phyloP scores from a whole-genome alignment of 2,113 vertebrate genomes.

The Phrynosoma platyrhinos region DNA sequence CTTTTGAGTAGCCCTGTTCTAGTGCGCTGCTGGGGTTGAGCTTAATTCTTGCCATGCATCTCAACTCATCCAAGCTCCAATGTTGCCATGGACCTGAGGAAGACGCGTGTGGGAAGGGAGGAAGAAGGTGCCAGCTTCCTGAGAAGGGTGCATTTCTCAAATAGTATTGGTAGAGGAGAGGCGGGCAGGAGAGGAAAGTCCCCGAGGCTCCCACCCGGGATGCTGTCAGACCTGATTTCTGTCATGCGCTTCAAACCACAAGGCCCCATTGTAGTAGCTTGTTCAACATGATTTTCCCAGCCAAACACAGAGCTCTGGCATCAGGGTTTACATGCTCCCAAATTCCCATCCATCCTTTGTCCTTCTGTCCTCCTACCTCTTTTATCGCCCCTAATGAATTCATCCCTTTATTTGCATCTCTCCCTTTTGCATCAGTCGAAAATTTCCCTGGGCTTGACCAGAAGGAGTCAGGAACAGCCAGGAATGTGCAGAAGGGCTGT shows the following conservation, averaged over 20 bases:
- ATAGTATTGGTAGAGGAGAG: background rate
- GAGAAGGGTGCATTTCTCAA: fast-evolving
- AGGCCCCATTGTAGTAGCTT: constrained; percentile 52
- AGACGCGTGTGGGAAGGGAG: background rate
- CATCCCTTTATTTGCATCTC: background rate
- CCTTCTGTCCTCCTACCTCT: background rate
- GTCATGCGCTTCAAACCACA: constrained; percentile 31
- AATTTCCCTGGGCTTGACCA: background rate
- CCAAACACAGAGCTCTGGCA: background rate
- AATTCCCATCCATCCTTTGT: fast-evolving
- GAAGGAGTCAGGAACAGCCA: background rate
- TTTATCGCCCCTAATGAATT: constrained; percentile 12
- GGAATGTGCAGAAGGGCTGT: background rate
- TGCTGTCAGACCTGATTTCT: constrained; percentile 58
- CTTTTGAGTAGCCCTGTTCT: background rate
- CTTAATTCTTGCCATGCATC: background rate
- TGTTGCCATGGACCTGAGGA: background rate
- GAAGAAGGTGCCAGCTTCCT: fast-evolving
- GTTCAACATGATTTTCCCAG: background rate
- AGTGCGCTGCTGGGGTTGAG: background rate
- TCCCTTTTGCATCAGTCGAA: background rate
- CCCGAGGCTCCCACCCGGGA: background rate
- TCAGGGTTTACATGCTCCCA: background rate
- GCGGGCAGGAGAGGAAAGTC: fast-evolving
- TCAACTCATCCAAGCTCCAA: background rate